A percentile compares a stretch with the other conserved stretches of the same genome.
phyloP scores from a whole-genome alignment of 1,140 invertebrate species.

The Lucilia cuprina region DNA sequence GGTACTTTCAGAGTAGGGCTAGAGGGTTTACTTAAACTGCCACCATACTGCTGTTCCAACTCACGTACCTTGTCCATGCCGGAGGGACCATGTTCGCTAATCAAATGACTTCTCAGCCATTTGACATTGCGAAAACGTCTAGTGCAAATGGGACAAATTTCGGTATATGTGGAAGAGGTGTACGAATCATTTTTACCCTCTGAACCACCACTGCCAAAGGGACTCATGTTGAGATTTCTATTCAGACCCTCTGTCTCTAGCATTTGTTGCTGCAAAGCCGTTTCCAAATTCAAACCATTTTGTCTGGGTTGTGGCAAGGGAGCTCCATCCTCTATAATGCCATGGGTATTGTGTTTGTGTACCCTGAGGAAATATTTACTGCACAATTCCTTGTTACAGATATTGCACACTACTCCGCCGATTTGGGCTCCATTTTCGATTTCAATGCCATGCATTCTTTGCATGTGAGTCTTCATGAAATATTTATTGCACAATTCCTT shows the following conservation, averaged over 20 bases:
- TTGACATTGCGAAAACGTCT: constrained; percentile 88
- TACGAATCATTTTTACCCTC: constrained; percentile 66
- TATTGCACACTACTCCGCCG: constrained; percentile 92
- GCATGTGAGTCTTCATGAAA: constrained; percentile 99
- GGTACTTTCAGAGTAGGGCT: constrained; percentile 70
- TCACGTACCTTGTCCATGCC: constrained; percentile 77
- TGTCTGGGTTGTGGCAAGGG: constrained; percentile 66
- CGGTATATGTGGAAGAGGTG: constrained; percentile 76
- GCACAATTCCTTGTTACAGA: constrained; percentile 96
- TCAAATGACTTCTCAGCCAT: constrained; percentile 87
- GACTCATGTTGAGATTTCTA: constrained; percentile 43
- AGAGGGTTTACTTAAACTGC: constrained; percentile 55
- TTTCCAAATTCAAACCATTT: constrained; percentile 42
- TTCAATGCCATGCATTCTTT: constrained; percentile 98
- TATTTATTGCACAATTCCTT: constrained; percentile 99
- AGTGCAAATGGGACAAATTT: constrained; percentile 86
- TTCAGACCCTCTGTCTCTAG: constrained; percentile 50
- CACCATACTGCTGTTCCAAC: constrained; percentile 64
- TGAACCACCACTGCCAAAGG: constrained; percentile 50
- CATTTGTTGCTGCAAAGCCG: constrained; percentile 51
- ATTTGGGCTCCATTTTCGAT: constrained; percentile 90
- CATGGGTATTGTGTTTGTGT: constrained; percentile 98
- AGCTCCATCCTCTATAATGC: constrained; percentile 79
- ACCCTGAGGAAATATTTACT: constrained; percentile 97
- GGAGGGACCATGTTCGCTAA: constrained; percentile 82